Evolutionary conservation across 1,140 invertebrate species (phyloP), one percentile per base, ranked within the genome.

Genomic region (Sitophilus oryzae): DNA sequence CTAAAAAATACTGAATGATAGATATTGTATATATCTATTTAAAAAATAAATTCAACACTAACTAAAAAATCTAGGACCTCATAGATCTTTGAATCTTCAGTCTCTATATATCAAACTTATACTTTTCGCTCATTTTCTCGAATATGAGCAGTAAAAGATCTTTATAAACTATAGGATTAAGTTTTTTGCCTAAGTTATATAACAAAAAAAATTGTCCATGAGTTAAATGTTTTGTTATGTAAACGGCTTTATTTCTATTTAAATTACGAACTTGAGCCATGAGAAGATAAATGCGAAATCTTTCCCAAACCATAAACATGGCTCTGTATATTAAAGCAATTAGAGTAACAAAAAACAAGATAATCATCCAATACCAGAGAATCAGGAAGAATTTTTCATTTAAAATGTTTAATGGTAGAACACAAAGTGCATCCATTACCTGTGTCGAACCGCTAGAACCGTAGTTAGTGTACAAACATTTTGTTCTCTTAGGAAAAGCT

Each of bases 301-400:
- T 73, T 0, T 73, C 67, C 41, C 73, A 66, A n/a, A 67, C 70
- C 21, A 82, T 66, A 9, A 79, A 68, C 11, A 77, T 47, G 1
- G 78, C 48, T 20, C 71, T 73, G 65, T 85, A 89, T 1, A 88
- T 55, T 1, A 90, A 66, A 36, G 81, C 78, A 2, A 85, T 55
- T 16, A 74, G 74, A 1, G 85, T 81, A 5, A 89, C 45, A 15
- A 80, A 61, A 10, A 80, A 73, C 23, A 91, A 71, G 19, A 85
- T 66, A 25, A 88, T 76, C 44, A 90, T 83, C 89, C 89, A 92
- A 67, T 89, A 83, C 85, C 86, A 89, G 0, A 90, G 66, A 42
- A 91, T 81, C 9, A 84, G 75, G 62, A 88, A 91, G 42, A 89
- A 82, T 66, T 90, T 91, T 64, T 89, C 86, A 67, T 89, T 88